Percentiles rank a stretch among this genome's conserved stretches.
These are phyloP conservation scores for Hemibagrus wyckioides DNA, from an alignment of 2,113 vertebrate species.

Conservation along the genomic window DNA sequence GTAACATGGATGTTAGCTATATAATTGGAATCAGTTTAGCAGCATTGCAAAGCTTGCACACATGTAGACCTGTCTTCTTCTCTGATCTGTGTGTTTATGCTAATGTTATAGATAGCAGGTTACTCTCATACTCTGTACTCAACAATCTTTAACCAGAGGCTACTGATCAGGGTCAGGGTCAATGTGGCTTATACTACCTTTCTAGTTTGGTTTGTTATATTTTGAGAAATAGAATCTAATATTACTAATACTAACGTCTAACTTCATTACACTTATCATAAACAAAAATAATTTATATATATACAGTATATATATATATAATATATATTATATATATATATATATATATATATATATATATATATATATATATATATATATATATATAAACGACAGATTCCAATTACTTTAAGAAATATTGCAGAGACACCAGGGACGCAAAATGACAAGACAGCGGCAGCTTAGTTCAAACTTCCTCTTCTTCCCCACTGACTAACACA, in stretches of 20 bases:
- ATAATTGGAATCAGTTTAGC: not conserved
- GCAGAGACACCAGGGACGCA: not conserved
- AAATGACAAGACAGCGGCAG: not conserved
- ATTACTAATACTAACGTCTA: too few species aligned
- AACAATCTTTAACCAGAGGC: not conserved
- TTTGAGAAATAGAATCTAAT: not conserved
- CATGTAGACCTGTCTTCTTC: not conserved
- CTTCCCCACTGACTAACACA: conserved; percentile 36
- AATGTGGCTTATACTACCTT: not conserved
- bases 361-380: too few species aligned
- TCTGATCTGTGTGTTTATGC: not conserved
- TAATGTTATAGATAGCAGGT: not conserved
- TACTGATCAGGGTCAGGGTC: not conserved
- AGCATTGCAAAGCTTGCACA: not conserved
- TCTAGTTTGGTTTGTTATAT: not conserved
- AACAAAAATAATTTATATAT: not conserved
- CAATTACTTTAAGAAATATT: conserved; percentile 10
- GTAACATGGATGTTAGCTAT: not conserved
- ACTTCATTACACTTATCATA: not conserved
- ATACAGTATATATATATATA: not conserved
- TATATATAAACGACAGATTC: not conserved
- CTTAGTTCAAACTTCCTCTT: conserved; percentile 27
- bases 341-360: too few species aligned
- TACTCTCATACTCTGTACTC: not conserved
- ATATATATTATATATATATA: too few species aligned